These are phyloP conservation scores for Dicroscelio sp. DNA, from an alignment of 2,888 invertebrate genomes.

Conservation along the genomic window DNA sequence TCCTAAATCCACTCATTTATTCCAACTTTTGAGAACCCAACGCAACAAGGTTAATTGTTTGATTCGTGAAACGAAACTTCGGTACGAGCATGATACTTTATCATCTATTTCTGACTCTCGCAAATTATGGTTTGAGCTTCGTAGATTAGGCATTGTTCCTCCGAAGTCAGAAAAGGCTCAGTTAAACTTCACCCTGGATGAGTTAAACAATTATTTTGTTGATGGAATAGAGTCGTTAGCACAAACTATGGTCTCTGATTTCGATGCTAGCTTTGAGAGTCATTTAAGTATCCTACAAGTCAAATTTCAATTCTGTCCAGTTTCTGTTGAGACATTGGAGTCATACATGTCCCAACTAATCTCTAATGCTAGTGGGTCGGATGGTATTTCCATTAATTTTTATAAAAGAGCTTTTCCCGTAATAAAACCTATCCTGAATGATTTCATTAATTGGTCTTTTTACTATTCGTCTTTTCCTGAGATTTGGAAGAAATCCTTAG, in stretches of 20 bases:
- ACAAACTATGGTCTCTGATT: neutral
- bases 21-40: neutral
- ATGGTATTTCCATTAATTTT: neutral
- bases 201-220: slow-evolving; percentile 1
- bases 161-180: no score
- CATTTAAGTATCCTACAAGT: neutral
- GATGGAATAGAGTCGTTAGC: neutral
- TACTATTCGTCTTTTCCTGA: neutral
- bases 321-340: neutral
- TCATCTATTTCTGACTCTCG: no score
- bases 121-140: neutral
- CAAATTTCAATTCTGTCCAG: neutral
- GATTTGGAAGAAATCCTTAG: neutral
- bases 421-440: neutral
- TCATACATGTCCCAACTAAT: neutral
- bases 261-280: neutral
- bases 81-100: neutral
- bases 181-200: neutral
- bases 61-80: neutral
- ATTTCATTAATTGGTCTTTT: neutral
- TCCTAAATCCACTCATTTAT: neutral
- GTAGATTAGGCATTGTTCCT: neutral
- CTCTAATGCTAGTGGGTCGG: neutral
- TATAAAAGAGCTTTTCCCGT: neutral
- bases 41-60: neutral